Base-by-base conservation (phyloP, 2,888 invertebrate species). In the Nephrotoma flavescens region DNA sequence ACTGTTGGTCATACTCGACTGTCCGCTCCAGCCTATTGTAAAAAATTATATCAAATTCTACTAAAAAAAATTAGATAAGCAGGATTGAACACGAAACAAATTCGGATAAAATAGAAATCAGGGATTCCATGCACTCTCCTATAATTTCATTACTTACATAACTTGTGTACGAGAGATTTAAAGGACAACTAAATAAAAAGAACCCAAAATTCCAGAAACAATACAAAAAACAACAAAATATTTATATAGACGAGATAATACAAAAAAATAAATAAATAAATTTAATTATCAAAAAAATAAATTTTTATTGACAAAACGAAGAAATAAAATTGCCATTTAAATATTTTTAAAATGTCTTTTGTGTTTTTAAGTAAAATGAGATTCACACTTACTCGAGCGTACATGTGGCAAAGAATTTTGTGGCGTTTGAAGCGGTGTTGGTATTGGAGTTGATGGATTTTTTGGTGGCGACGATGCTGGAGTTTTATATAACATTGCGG, bases 11-110 rank as follows among this genome's bases (percentile, higher is more conserved):
- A 93, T 92, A 87, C 97, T 97, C 0, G 96, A 96, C 6, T 97
- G 96, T 3, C 96, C 96, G 90, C 96, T 96, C 96, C 96, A 97
- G 88, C 96, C 96, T 90, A 87, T 89, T 42, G 12, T 84, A 84
- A 42, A 84, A 84, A 42, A 84, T 31, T 71, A 71, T 31, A 71
- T 71, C 71, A 71, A 71, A 71, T 15, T 15, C 15, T 71, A 71
- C 31, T 19, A 31, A 71, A 71, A 19, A 71, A 71, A 31, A 71
- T 57, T 6, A 57, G 6, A 15, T 15, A 57, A 57, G 15, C 52
- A 31, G 9, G 31, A 31, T 9, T 57, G 7, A 44, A 19, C 6
- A 85, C 42, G 84, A 42, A 57, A 31, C 71, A 71, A 71, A 57
- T n/a, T 6, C 4, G 7, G 15, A 57, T 15, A 5, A 57, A 52